These are phyloP conservation scores for Megalops atlanticus DNA, from an alignment of 2,113 vertebrate genomes.

Conservation along the genomic window DNA sequence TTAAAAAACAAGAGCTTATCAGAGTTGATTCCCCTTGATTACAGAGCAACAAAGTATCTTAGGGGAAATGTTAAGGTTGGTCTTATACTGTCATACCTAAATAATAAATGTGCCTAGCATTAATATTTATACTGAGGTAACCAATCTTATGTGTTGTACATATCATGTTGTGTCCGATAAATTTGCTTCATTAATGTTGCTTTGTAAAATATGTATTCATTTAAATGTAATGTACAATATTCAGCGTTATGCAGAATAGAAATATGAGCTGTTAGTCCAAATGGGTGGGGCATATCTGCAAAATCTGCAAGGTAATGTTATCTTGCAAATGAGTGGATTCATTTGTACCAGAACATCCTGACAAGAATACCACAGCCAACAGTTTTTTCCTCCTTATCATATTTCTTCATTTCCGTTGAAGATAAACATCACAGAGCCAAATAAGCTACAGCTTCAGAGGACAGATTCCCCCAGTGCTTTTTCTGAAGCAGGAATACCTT, in stretches of 20 bases:
- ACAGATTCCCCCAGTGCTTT: background rate
- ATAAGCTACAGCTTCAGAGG: background rate
- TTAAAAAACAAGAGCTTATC: background rate
- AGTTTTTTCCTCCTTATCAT: background rate
- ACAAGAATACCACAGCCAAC: background rate
- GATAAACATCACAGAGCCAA: background rate
- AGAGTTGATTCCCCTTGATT: background rate
- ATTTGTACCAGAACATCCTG: background rate
- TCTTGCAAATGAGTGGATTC: background rate
- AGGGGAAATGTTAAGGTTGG: background rate
- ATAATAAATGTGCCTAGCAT: conserved; percentile 24
- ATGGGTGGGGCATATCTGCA: background rate
- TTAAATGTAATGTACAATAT: too few relatives aligned
- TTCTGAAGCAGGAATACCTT: background rate
- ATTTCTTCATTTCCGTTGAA: background rate
- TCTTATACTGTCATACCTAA: conserved; percentile 14
- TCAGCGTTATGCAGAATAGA: background rate
- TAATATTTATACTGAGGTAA: conserved; percentile 5
- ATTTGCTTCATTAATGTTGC: background rate
- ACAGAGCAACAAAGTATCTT: background rate
- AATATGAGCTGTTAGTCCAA: background rate
- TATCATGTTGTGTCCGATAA: background rate
- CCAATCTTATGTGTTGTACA: background rate
- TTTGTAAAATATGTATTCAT: background rate
- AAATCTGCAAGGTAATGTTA: background rate